Evolutionary conservation across 2,888 invertebrate species (phyloP), one percentile per base, ranked within the genome.

Genomic region (Furcula furcula): DNA sequence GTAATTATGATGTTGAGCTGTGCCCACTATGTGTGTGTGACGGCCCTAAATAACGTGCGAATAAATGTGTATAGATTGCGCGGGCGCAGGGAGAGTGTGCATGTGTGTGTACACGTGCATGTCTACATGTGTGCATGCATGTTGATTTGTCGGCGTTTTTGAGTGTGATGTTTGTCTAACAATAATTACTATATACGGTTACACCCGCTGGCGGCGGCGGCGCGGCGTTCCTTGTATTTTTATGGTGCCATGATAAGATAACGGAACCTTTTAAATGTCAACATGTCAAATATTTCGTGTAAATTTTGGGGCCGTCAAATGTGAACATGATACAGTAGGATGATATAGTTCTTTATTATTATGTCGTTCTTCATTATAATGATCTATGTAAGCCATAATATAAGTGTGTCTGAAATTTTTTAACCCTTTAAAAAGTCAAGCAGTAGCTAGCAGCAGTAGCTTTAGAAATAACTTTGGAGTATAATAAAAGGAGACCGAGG

Each of bases 181-280:
- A 77, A 80, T 87, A 87, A 88, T 88, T 85, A 82, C 78, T 81
- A 77, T 85, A 87, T 86, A 83, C 76, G 56, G 79, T 85, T 80
- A 71, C 81, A 72, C 77, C 80, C 83, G 72, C 74, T 48, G 76
- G 83, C 80, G 55, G 52, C 57, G 54, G 40, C 40, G 46, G 44
- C 47, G 56, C 53, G 56, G 11, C 5, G 1, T 15, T 9, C 57
- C 50, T 55, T 44, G 9, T 23, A 18, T 57, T 50, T 36, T 38
- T 54, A 52, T 49, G 49, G 52, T 56, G 45, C 57, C 35, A 30
- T 31, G 54, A 57, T 57, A 46, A 52, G 57, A 57, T 56, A 54
- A 16, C 36, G 18, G 39, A 43, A 46, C 54, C 57, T 41, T 54
- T 32, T 56, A 47, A 43, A 54, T 51, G 57, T 56, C 18, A 27